A percentile compares a stretch with the other conserved stretches of the same genome.
Evolutionary conservation across 23 tunicate species (phyloP).

Genomic region (Phallusia fumigata): DNA sequence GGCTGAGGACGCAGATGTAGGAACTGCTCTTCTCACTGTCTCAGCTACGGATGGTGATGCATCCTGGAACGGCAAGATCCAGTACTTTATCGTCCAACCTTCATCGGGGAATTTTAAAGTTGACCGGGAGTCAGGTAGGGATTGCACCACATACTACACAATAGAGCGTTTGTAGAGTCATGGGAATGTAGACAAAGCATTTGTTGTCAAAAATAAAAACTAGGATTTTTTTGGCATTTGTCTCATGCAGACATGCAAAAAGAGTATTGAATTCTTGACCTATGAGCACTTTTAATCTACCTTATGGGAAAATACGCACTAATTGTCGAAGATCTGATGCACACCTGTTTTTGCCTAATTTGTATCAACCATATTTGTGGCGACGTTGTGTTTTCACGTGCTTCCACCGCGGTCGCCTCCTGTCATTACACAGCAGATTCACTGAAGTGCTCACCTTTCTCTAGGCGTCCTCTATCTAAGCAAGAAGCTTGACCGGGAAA

Average conservation of each 20-base stretch:
- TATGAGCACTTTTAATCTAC: too few species aligned
- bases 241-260: too few species aligned
- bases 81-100: slow-evolving; percentile 26
- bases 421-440: neutral
- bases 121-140: slow-evolving; percentile 25
- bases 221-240: too few species aligned
- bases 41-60: slow-evolving; percentile 63
- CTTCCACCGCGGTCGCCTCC: neutral
- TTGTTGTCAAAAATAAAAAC: too few species aligned
- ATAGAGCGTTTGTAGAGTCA: too few species aligned
- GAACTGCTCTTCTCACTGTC: slow-evolving; percentile 20
- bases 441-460: neutral
- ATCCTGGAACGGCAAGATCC: slow-evolving; percentile 38
- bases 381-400: neutral
- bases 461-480: slow-evolving; percentile 47
- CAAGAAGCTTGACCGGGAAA: slow-evolving; percentile 52
- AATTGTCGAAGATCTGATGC: too few species aligned
- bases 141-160: too few species aligned
- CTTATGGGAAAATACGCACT: too few species aligned
- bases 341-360: too few species aligned
- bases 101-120: slow-evolving; percentile 25
- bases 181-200: too few species aligned
- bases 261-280: too few species aligned
- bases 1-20: slow-evolving; percentile 34
- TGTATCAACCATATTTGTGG: too few species aligned